phyloP scores from a whole-genome alignment of 2,797 vertebrate genomes.

The Sardinella longiceps region DNA sequence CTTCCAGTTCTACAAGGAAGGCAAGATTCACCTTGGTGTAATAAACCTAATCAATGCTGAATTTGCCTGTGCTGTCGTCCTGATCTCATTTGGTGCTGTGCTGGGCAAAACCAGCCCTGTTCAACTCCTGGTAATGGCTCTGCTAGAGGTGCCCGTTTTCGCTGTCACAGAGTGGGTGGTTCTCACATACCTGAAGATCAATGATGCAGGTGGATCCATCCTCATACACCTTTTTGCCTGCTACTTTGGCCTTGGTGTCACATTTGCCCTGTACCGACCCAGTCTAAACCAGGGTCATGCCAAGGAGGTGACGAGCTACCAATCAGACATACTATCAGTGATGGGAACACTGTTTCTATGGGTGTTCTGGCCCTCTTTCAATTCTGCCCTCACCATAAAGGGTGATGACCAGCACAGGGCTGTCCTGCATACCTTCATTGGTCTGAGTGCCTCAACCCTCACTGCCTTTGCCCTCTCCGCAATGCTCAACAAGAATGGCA shows the following conservation, averaged over 20 bases:
- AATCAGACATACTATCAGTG: conserved; percentile 78
- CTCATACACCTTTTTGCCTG: conserved; percentile 86
- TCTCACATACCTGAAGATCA: conserved; percentile 72
- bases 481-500: conserved; percentile 76
- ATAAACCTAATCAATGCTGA: conserved; percentile 78
- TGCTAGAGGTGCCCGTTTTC: conserved; percentile 79
- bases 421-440: conserved; percentile 84
- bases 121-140: conserved; percentile 81
- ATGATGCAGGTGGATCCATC: conserved; percentile 83
- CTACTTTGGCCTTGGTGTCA: conserved; percentile 83
- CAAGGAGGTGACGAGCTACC: conserved; percentile 75
- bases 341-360: conserved; percentile 84
- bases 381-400: conserved; percentile 74
- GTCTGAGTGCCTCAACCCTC: conserved; percentile 77
- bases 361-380: conserved; percentile 90
- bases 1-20: conserved; percentile 72
- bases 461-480: conserved; percentile 80
- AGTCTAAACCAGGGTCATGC: conserved; percentile 59
- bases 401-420: conserved; percentile 82
- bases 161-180: conserved; percentile 78
- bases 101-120: conserved; percentile 83
- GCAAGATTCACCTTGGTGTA: conserved; percentile 79
- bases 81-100: conserved; percentile 82
- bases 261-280: conserved; percentile 78
- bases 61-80: conserved; percentile 80